Percentiles rank a stretch among this genome's conserved stretches.
phyloP scores from a whole-genome alignment of 2,113 vertebrate genomes.

The Hippocampus mohnikei region DNA sequence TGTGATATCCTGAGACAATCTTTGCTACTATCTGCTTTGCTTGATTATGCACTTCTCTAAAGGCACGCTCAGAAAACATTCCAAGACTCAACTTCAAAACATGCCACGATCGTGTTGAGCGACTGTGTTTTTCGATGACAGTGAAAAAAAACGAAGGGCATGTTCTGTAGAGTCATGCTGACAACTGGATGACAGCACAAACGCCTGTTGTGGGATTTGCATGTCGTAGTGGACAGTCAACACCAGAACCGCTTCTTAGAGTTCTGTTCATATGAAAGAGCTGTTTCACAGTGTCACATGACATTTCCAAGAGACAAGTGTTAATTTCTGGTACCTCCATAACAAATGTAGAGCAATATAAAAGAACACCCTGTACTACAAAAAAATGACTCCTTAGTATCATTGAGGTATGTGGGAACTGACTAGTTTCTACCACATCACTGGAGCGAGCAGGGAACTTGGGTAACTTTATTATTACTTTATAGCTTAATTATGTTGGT shows the following conservation, averaged over 20 bases:
- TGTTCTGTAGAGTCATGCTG: conserved; percentile 43
- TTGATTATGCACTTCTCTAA: conserved; percentile 48
- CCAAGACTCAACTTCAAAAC: conserved; percentile 37
- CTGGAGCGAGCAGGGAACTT: too few species aligned
- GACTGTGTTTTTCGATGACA: conserved; percentile 41
- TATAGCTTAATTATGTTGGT: too few species aligned
- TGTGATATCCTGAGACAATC: conserved; percentile 35
- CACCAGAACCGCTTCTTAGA: not conserved
- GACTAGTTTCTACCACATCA: too few species aligned
- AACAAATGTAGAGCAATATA: not conserved
- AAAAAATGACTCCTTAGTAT: too few species aligned
- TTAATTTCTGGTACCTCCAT: not conserved
- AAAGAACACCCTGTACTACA: too few species aligned
- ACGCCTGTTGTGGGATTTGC: conserved; percentile 12
- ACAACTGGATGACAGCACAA: conserved; percentile 29
- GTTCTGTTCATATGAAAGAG: conserved; percentile 15
- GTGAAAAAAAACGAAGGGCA: conserved; percentile 41
- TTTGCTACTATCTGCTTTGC: conserved; percentile 52
- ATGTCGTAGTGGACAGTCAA: not conserved
- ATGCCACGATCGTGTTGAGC: conserved; percentile 22
- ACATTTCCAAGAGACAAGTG: not conserved
- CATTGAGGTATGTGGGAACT: too few species aligned
- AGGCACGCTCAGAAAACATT: conserved; percentile 52
- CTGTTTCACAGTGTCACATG: conserved; percentile 6
- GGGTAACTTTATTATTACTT: too few species aligned